phyloP scores from a whole-genome alignment of 2,888 invertebrate genomes.

The Glomeris marginata region DNA sequence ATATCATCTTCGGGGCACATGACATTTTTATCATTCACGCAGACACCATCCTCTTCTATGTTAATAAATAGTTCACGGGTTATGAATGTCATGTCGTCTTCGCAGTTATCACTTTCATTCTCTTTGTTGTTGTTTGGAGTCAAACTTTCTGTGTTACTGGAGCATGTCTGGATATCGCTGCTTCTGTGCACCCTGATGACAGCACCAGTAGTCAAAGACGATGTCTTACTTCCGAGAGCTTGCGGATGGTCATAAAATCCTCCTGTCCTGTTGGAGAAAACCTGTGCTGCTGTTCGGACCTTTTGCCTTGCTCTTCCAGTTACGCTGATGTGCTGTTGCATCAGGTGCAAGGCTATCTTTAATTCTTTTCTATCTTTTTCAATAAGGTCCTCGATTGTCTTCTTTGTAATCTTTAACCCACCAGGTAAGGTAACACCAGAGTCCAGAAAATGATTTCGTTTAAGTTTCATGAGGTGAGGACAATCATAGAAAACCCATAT shows the following conservation, averaged over 20 bases:
- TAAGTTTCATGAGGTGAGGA: slow-evolving; percentile 5
- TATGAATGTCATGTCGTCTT: neutral
- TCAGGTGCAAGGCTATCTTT: neutral
- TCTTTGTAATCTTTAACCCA: neutral
- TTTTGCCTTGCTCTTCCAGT: neutral
- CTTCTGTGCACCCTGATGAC: no score
- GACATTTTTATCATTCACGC: neutral
- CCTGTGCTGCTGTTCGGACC: neutral
- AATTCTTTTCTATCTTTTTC: neutral
- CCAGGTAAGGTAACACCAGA: neutral
- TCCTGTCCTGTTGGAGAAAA: slow-evolving; percentile 1
- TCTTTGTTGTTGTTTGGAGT: neutral
- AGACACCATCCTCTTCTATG: neutral
- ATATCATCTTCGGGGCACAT: no score
- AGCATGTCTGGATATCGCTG: no score
- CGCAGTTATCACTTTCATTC: neutral
- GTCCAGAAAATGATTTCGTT: slow-evolving; percentile 5
- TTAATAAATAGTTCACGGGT: neutral
- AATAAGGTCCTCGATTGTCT: neutral
- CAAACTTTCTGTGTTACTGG: no score
- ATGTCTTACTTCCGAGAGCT: no score
- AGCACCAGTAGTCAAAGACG: no score
- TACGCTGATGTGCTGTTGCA: slow-evolving; percentile 1
- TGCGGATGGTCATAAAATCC: slow-evolving; percentile 7
- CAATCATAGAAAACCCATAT: slow-evolving; percentile 4